phyloP scores from a whole-genome alignment of 1,140 invertebrate genomes.

The Pentalonia nigronervosa region DNA sequence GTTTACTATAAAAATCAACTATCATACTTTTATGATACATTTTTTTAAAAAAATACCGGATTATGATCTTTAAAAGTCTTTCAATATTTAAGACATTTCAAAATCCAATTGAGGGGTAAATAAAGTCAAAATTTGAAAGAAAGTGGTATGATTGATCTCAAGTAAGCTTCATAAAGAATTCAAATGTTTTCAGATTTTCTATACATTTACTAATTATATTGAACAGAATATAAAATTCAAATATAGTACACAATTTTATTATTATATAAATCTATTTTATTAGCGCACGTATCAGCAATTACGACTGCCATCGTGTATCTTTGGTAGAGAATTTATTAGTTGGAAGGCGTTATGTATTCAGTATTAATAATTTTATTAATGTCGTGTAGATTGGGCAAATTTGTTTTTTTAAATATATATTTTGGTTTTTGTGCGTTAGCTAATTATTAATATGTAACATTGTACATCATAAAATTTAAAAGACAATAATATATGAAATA shows the following conservation, averaged over 20 bases:
- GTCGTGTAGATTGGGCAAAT: background rate
- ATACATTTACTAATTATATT: background rate
- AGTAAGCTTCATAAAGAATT: background rate
- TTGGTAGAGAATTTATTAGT: background rate
- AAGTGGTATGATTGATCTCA: background rate
- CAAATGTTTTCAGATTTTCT: background rate
- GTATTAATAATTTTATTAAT: no score
- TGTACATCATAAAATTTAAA: background rate
- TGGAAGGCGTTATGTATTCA: background rate
- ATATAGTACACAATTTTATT: background rate
- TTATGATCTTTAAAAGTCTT: background rate
- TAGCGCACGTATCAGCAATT: background rate
- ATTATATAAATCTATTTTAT: background rate
- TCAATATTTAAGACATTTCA: no score
- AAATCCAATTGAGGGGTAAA: no score
- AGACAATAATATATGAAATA: background rate
- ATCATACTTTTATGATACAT: background rate
- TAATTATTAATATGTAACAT: background rate
- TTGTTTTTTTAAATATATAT: background rate
- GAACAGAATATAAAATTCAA: background rate
- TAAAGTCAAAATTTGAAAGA: background rate
- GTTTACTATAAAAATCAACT: background rate
- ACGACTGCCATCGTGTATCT: background rate
- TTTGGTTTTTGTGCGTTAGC: background rate
- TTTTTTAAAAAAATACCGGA: background rate